Conservation (phyloP, 1,140 invertebrate species). For the Ooceraea biroi region DNA sequence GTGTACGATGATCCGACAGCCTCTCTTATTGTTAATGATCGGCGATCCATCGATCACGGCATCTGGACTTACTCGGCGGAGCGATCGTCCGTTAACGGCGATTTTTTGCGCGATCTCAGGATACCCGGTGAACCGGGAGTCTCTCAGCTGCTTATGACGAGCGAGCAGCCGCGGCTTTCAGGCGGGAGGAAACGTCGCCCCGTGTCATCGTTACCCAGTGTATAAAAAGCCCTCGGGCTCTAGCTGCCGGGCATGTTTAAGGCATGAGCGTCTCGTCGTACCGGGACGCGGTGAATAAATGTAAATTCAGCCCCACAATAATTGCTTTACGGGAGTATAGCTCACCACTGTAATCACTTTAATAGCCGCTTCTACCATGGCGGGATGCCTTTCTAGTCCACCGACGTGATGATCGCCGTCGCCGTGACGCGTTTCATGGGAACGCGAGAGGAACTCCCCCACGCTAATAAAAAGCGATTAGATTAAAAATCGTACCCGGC, state of each 20-base stretch:
- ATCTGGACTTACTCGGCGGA: conserved; percentile 13
- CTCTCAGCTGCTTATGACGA: not conserved
- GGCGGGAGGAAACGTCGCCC: conserved; percentile 58
- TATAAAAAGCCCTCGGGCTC: conserved; percentile 77
- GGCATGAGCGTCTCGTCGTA: conserved; percentile 72
- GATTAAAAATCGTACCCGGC: too few relatives aligned
- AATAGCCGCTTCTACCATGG: conserved; percentile 79
- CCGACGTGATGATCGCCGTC: conserved; percentile 49
- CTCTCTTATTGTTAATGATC: conserved; percentile 18
- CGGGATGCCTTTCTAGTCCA: conserved; percentile 53
- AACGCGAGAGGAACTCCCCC: not conserved
- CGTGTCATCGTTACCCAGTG: conserved; percentile 60
- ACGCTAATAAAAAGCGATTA: not conserved
- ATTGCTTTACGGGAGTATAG: conserved; percentile 79
- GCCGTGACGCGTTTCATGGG: conserved; percentile 71
- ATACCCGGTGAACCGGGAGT: not conserved
- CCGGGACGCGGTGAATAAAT: conserved; percentile 81
- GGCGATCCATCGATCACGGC: conserved; percentile 37
- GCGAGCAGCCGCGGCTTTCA: not conserved
- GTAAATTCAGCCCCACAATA: conserved; percentile 81
- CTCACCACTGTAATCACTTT: conserved; percentile 81
- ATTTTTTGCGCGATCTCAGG: not conserved
- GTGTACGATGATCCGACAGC: not conserved
- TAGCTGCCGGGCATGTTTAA: conserved; percentile 80
- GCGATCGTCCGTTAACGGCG: not conserved